phyloP scores from a whole-genome alignment of 2,888 invertebrate species.

The Adelognathus sp. region DNA sequence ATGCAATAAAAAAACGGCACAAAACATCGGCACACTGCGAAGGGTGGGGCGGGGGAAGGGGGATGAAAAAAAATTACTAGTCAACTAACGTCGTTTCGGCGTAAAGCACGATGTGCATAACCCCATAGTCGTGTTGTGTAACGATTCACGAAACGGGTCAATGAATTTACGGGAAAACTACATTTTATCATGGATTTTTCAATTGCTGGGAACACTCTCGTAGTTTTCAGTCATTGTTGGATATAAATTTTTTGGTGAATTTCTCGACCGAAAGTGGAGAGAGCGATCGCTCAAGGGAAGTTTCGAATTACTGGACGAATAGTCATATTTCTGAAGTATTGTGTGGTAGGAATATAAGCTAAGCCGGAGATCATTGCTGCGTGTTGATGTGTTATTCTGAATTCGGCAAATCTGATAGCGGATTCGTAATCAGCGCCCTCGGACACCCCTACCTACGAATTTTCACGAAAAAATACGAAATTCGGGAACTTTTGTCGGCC shows the following conservation, averaged over 20 bases:
- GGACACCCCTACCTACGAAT: no score
- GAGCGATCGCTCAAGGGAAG: no score
- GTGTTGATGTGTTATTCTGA: no score
- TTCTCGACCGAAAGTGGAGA: no score
- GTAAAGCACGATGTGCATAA: constrained; percentile 62
- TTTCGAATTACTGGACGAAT: no score
- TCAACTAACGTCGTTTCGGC: constrained; percentile 70
- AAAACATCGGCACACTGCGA: not conserved
- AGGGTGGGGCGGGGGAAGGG: constrained; percentile 11
- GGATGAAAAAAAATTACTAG: constrained; percentile 69
- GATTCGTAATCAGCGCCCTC: no score
- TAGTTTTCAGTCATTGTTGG: not conserved
- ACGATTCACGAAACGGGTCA: constrained; percentile 8
- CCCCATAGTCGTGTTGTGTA: constrained; percentile 19
- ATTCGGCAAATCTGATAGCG: no score
- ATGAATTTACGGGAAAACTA: not conserved
- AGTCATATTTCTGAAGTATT: no score
- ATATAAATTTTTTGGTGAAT: not conserved
- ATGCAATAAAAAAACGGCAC: constrained; percentile 66
- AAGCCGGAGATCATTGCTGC: no score
- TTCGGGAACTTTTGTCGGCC: no score
- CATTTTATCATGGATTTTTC: constrained; percentile 1
- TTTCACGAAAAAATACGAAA: no score
- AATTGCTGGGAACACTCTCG: not conserved
- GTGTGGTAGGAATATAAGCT: no score